Percentiles rank a stretch among this genome's conserved stretches.
phyloP scores from a whole-genome alignment of 2,797 vertebrate genomes.

The Pteronotus mesoamericanus region DNA sequence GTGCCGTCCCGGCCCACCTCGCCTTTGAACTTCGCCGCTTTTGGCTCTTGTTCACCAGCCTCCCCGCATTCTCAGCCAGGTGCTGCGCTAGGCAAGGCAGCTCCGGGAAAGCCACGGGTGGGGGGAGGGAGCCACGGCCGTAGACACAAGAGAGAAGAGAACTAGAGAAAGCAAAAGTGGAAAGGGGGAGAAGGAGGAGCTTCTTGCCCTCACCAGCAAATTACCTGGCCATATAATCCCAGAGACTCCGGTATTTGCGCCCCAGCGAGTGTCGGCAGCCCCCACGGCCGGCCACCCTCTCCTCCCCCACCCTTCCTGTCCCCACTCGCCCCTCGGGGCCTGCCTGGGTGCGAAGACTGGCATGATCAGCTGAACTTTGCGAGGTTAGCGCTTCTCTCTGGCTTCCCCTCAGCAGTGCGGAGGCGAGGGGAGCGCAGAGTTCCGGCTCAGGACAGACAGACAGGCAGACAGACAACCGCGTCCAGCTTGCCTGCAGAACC shows the following conservation, averaged over 20 bases:
- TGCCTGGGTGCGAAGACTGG: constrained; percentile 76
- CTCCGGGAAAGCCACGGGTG: constrained; percentile 79
- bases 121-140: constrained; percentile 42
- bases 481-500: constrained; percentile 23
- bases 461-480: constrained; percentile 23
- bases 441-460: constrained; percentile 37
- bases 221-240: constrained; percentile 62
- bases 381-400: constrained; percentile 54
- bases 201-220: constrained; percentile 46
- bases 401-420: constrained; percentile 54
- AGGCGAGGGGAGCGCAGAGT: constrained; percentile 50
- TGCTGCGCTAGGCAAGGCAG: constrained; percentile 87
- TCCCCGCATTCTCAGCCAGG: constrained; percentile 91
- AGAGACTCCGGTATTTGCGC: constrained; percentile 43
- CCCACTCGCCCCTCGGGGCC: constrained; percentile 55
- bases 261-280: constrained; percentile 15
- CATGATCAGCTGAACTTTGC: constrained; percentile 84
- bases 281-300: not conserved
- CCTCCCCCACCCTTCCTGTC: constrained; percentile 25
- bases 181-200: constrained; percentile 53
- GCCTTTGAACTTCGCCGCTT: constrained; percentile 97
- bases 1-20: constrained; percentile 91
- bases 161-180: constrained; percentile 49
- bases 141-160: not conserved
- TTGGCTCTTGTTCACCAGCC: constrained; percentile 89